phyloP scores from a whole-genome alignment of 2,888 invertebrate species.

The Drosophila niveifrons region DNA sequence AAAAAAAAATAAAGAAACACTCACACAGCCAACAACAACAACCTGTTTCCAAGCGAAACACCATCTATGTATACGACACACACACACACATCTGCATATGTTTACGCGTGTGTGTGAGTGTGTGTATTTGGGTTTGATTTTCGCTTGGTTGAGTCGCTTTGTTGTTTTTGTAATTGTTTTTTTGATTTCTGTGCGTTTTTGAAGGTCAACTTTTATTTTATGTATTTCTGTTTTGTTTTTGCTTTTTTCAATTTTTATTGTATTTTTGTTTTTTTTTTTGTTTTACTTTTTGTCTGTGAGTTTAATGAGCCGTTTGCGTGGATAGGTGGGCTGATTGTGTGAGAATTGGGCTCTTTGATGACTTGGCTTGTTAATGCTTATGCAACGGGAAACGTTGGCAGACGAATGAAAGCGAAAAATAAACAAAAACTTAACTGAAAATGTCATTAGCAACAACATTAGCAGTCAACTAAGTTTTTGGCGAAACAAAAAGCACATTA shows the following conservation, averaged over 20 bases:
- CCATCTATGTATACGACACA: constrained; percentile 44
- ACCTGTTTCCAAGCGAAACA: constrained; percentile 71
- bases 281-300: constrained; percentile 43
- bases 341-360: constrained; percentile 57
- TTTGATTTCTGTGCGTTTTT: constrained; percentile 77
- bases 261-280: constrained; percentile 11
- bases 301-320: constrained; percentile 75
- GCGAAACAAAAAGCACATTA: constrained; percentile 7
- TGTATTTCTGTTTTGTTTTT: constrained; percentile 34
- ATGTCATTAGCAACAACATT: background rate
- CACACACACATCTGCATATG: constrained; percentile 18
- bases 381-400: constrained; percentile 39
- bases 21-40: constrained; percentile 46
- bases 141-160: constrained; percentile 71
- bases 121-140: constrained; percentile 59
- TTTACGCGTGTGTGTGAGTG: background rate
- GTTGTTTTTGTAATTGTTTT: constrained; percentile 63
- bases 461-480: background rate
- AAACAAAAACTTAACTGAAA: constrained; percentile 3
- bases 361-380: constrained; percentile 54
- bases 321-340: constrained; percentile 65
- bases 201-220: constrained; percentile 75
- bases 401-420: background rate
- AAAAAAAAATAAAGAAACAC: constrained; percentile 22
- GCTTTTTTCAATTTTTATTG: constrained; percentile 36